Base-by-base conservation (phyloP, 2,113 vertebrate species). In the Odontophorus gujanensis region DNA sequence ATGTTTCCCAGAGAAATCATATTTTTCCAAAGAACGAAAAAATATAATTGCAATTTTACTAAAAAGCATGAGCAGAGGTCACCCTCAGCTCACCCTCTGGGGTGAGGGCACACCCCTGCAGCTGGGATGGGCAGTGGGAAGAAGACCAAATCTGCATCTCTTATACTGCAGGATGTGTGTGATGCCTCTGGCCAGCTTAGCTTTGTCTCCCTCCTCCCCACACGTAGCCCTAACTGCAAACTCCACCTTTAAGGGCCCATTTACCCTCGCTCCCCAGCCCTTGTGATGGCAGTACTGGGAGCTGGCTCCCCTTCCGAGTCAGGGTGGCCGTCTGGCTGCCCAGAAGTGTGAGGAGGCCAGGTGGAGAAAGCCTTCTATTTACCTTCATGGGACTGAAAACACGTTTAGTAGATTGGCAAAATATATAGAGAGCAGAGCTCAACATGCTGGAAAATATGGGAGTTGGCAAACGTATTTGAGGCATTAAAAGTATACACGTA, bases 341-440 rank as follows among this genome's bases (percentile, higher is more conserved):
- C 87, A 80, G 72, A 81, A 67, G 85, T 22, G 38, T 0, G 4
- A 87, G 68, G 77, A 77, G 36, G 61, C 79, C 95, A 95, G 91
- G 86, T 76, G 94, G 61, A 87, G 75, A 79, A 84, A 93, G 72
- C 30, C 69, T 90, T 91, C 71, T 93, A 43, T 96, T 94, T 85
- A 87, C 67, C 57, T 68, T 61, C 76, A 75, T 28, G 80, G 75
- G 91, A 85, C 80, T 88, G 73, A 84, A 97, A 95, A 96, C 69
- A 93, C 12, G 58, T 61, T 85, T 9, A 58, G 73, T 57, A 87
- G 84, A 58, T 82, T 96, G 90, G 96, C 91, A 87, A 93, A 95
- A 89, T 53, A 87, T 15, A 75, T 73, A 12, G 53, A 79, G 55
- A 77, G 50, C n/a, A 77, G 85, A 79, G 79, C 36, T 59, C 85